Conservation (phyloP, 2,797 vertebrate genomes). For the Hybognathus amarus region DNA sequence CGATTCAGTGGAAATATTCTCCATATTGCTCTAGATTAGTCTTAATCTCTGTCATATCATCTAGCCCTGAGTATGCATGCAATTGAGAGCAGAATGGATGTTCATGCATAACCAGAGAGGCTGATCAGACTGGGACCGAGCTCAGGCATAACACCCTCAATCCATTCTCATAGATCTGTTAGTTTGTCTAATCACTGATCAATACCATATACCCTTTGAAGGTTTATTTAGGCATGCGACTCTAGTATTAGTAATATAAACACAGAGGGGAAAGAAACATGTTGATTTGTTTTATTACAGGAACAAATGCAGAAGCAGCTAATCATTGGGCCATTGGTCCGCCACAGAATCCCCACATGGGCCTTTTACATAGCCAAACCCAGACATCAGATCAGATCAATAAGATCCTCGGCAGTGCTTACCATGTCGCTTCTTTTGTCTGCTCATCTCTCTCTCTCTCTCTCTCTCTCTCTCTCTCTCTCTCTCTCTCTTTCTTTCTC, state of each 20-base stretch:
- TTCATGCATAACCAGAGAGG: conserved; percentile 38
- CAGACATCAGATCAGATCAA: conserved; percentile 56
- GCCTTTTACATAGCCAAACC: conserved; percentile 51
- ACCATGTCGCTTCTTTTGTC: not conserved
- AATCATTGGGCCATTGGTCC: conserved; percentile 46
- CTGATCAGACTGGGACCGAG: conserved; percentile 21
- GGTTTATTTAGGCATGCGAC: conserved; percentile 70
- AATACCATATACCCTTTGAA: conserved; percentile 65
- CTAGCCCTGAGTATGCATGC: conserved; percentile 12
- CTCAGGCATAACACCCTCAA: conserved; percentile 14
- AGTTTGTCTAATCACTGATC: conserved; percentile 74
- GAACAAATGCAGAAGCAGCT: conserved; percentile 49
- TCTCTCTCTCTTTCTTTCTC: not conserved
- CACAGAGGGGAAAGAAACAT: conserved; percentile 61
- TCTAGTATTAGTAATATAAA: conserved; percentile 67
- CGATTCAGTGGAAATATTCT: not conserved
- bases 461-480: not conserved
- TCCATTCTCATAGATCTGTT: conserved; percentile 76
- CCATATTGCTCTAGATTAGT: not conserved
- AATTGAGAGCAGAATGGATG: conserved; percentile 19
- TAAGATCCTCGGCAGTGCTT: conserved; percentile 40
- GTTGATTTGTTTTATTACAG: conserved; percentile 63
- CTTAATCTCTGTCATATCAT: conserved; percentile 16
- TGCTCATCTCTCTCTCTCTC: conserved; percentile 9
- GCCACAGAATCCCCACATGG: conserved; percentile 44